Evolutionary conservation across 1,140 invertebrate species (phyloP).

Genomic region (Drosophila melanogaster): DNA sequence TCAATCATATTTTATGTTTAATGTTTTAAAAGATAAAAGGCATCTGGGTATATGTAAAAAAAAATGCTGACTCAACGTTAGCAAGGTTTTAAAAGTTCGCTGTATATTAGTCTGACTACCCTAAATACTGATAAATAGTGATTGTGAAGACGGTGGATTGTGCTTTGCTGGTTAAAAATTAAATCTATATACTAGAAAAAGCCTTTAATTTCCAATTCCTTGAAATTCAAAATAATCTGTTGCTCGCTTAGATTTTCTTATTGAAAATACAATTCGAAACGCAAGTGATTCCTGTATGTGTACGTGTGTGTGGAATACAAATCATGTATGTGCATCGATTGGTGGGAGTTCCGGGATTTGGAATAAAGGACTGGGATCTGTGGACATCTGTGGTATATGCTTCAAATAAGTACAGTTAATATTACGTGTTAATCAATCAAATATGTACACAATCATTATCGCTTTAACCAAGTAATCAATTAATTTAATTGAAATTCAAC

Average conservation of each 20-base stretch:
- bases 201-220: conserved; percentile 43
- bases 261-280: conserved; percentile 55
- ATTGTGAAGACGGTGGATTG: conserved; percentile 31
- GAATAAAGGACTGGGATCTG: background rate
- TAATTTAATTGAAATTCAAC: conserved; percentile 53
- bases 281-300: conserved; percentile 15
- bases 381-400: conserved; percentile 48
- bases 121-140: conserved; percentile 7
- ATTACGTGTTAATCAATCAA: conserved; percentile 68
- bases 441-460: conserved; percentile 79
- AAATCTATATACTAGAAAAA: conserved; percentile 63
- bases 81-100: too few species aligned
- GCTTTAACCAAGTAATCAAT: conserved; percentile 67
- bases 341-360: background rate
- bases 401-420: conserved; percentile 78
- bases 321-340: conserved; percentile 18
- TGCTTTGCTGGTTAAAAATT: conserved; percentile 56
- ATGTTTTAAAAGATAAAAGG: too few species aligned
- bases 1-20: background rate
- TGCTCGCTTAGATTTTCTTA: conserved; percentile 17
- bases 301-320: conserved; percentile 16
- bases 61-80: too few species aligned
- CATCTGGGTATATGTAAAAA: too few species aligned
- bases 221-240: conserved; percentile 39
- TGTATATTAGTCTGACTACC: background rate